A percentile compares a stretch with the other conserved stretches of the same genome.
phyloP scores from a whole-genome alignment of 1,140 invertebrate genomes.

The Babylonia areolata region DNA sequence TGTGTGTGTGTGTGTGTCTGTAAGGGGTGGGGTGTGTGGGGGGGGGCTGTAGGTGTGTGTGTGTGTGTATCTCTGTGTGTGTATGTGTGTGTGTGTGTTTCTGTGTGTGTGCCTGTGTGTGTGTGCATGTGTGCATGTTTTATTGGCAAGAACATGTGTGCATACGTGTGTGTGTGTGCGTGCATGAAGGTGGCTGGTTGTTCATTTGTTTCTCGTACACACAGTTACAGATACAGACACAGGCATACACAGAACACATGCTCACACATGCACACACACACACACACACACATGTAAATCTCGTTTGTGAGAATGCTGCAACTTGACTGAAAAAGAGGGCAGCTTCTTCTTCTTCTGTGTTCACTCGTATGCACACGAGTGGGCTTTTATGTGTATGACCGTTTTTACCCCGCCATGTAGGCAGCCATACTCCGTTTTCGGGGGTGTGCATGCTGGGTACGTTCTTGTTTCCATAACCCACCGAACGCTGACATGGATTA shows the following conservation, averaged over 20 bases:
- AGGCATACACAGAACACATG: not conserved
- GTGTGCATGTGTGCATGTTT: constrained; percentile 19
- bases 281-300: constrained; percentile 18
- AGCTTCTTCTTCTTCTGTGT: too few relatives aligned
- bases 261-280: not conserved
- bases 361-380: too few relatives aligned
- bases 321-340: too few relatives aligned
- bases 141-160: too few relatives aligned
- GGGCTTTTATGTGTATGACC: too few relatives aligned
- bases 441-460: too few relatives aligned
- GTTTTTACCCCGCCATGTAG: too few relatives aligned
- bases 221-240: not conserved
- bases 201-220: not conserved
- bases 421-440: too few relatives aligned
- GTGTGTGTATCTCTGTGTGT: not conserved
- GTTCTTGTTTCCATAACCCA: too few relatives aligned
- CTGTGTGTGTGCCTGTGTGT: constrained; percentile 27
- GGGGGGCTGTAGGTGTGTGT: not conserved
- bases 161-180: not conserved
- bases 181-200: not conserved
- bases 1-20: constrained; percentile 8
- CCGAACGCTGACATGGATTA: too few relatives aligned
- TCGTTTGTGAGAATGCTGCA: too few relatives aligned
- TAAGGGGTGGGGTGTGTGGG: not conserved
- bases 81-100: constrained; percentile 29